Conservation (phyloP, 2,888 invertebrate species). For the Alitta virens region DNA sequence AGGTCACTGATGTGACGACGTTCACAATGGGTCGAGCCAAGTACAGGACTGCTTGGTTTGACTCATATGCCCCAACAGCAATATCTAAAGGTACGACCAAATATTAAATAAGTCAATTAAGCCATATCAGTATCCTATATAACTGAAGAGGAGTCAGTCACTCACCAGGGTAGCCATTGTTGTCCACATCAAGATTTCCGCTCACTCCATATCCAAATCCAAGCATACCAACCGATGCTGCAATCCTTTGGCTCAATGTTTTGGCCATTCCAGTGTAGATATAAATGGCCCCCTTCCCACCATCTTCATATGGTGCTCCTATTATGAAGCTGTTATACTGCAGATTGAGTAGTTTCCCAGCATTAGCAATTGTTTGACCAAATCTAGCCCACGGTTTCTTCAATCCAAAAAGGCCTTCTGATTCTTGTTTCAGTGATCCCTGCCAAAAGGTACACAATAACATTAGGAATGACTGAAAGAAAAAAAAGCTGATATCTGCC, state of each 20-base stretch:
- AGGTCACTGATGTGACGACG: neutral
- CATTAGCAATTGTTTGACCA: too few species aligned
- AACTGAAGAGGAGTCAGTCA: too few species aligned
- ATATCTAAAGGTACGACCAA: neutral
- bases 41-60: neutral
- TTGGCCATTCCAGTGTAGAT: constrained; percentile 3
- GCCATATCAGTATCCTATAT: too few species aligned
- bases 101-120: too few species aligned
- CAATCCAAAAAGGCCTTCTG: too few species aligned
- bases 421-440: too few species aligned
- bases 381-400: too few species aligned
- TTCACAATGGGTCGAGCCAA: constrained; percentile 4
- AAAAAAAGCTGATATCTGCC: too few species aligned
- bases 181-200: neutral
- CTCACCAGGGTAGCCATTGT: constrained; percentile 6
- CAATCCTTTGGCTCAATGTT: neutral
- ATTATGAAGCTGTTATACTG: constrained; percentile 16
- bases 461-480: too few species aligned
- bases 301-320: constrained; percentile 34
- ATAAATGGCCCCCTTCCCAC: constrained; percentile 6
- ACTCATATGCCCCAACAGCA: constrained; percentile 7
- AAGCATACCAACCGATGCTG: neutral
- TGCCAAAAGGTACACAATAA: too few species aligned
- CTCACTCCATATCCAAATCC: constrained; percentile 9
- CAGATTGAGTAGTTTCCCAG: too few species aligned